phyloP scores from a whole-genome alignment of 2,113 vertebrate species.

The Leptosomus discolor region DNA sequence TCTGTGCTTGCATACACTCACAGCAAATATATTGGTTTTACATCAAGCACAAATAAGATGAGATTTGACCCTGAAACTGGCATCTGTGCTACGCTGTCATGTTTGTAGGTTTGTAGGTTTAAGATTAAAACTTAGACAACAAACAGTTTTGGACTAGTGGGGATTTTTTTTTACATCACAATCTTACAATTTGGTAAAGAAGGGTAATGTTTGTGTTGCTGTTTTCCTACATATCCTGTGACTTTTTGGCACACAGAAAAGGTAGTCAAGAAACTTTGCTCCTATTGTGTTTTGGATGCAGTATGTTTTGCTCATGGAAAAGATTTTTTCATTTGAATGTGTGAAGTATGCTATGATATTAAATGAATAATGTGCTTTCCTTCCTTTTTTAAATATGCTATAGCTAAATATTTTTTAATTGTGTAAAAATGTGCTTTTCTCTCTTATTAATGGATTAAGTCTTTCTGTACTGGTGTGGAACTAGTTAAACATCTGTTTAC shows the following conservation, averaged over 20 bases:
- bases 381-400: constrained; percentile 10
- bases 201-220: neutral
- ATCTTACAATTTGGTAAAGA: neutral
- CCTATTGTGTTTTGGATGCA: neutral
- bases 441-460: constrained; percentile 28
- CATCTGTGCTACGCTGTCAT: neutral
- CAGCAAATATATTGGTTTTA: neutral
- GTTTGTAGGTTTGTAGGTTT: neutral
- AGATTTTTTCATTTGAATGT: neutral
- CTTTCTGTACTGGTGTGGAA: constrained; percentile 28
- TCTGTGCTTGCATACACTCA: neutral
- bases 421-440: neutral
- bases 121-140: neutral
- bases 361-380: constrained; percentile 4
- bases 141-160: neutral
- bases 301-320: neutral
- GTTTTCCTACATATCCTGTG: neutral
- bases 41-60: neutral
- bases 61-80: neutral
- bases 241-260: constrained; percentile 73
- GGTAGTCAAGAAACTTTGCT: neutral
- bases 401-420: neutral
- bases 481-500: constrained; percentile 37
- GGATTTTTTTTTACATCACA: neutral
- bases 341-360: neutral